Percentiles rank a stretch among this genome's conserved stretches.
These are phyloP conservation scores for Dicranocentrus wangi DNA, from an alignment of 2,888 invertebrate genomes.

Conservation along the genomic window DNA sequence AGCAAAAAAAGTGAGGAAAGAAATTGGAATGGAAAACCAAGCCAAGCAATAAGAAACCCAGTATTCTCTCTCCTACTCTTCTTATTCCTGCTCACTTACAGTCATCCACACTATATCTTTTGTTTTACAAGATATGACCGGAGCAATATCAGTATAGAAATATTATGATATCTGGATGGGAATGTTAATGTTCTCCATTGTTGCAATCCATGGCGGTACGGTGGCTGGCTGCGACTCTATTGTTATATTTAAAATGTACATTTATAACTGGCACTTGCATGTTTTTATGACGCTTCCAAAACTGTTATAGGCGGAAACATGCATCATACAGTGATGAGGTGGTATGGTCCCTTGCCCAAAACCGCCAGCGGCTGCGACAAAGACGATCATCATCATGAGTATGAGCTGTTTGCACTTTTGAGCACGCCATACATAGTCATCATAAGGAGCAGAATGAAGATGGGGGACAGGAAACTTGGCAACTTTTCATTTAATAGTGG, in stretches of 20 bases:
- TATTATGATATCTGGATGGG: neutral
- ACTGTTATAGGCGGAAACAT: too few species aligned
- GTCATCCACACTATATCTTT: too few species aligned
- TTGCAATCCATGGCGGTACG: too few species aligned
- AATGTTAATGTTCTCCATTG: neutral
- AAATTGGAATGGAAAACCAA: slow-evolving; percentile 59
- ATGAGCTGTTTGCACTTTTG: slow-evolving; percentile 49
- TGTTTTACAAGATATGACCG: neutral
- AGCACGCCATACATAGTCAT: slow-evolving; percentile 44
- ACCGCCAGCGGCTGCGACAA: slow-evolving; percentile 52
- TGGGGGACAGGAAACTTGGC: slow-evolving; percentile 41
- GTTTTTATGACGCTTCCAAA: too few species aligned
- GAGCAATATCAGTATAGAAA: neutral
- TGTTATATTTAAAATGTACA: too few species aligned
- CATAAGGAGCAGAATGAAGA: slow-evolving; percentile 33
- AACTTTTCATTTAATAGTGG: slow-evolving; percentile 50
- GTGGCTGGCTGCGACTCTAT: too few species aligned
- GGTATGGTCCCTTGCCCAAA: slow-evolving; percentile 38
- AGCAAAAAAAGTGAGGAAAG: slow-evolving; percentile 53
- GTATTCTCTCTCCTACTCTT: too few species aligned
- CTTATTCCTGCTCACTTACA: too few species aligned
- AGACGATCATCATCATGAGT: slow-evolving; percentile 32
- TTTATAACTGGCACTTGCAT: too few species aligned
- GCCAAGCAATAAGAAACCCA: slow-evolving; percentile 34
- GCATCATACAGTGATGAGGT: slow-evolving; percentile 53